Evolutionary conservation across 92 coral and sea anemone genomes (phyloP).

Genomic region (Anthopleura xanthogrammica): DNA sequence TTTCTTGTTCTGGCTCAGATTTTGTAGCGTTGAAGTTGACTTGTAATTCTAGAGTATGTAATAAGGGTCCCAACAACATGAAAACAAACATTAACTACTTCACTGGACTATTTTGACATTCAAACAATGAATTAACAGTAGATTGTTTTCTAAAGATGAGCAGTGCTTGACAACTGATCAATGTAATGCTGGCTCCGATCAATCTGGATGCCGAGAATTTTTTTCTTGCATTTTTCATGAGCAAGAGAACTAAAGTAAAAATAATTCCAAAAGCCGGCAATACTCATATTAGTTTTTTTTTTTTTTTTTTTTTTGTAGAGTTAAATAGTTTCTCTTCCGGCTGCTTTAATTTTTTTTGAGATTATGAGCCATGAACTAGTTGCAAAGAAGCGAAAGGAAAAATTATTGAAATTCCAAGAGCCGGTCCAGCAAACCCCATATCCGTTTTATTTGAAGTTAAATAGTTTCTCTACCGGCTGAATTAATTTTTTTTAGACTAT

Average conservation of each 20-base stretch:
- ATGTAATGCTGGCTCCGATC: background rate
- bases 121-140: constrained; percentile 31
- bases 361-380: no score
- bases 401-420: background rate
- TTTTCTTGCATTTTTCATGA: no score
- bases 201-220: background rate
- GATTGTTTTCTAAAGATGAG: background rate
- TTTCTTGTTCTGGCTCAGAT: background rate
- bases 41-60: background rate
- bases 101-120: constrained; percentile 6
- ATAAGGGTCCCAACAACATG: constrained; percentile 22
- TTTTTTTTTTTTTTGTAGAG: no score
- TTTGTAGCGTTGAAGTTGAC: background rate
- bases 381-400: no score
- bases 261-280: no score
- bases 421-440: background rate
- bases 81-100: constrained; percentile 13
- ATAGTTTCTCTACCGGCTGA: no score
- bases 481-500: no score
- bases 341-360: no score
- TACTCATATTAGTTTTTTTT: no score
- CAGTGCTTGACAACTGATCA: constrained; percentile 4
- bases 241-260: no score
- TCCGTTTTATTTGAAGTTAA: no score
- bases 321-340: no score